Base-by-base conservation (phyloP, 2,888 invertebrate species). In the Drosophila monieri region DNA sequence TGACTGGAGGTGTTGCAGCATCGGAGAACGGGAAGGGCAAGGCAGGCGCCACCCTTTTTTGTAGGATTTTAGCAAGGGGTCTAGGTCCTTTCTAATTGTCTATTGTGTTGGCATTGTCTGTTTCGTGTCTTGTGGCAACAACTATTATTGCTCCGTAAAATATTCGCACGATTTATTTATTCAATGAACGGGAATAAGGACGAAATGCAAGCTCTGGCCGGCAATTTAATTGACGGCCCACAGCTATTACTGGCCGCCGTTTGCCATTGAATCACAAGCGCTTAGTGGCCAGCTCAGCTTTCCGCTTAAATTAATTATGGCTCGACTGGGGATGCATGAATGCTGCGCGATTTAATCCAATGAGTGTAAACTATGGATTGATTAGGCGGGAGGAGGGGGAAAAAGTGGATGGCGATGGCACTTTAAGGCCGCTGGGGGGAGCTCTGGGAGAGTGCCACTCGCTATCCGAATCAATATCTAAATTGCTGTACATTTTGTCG, bases 381-480 rank as follows among this genome's bases (percentile, higher is more conserved):
- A n/a, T 6, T 5, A 35, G 12, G 35, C 44, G 27, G 27, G 8
- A 6, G 8, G 27, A 8, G 35, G 23, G 27, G 35, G 15, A 46
- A 18, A 18, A 18, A 18, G 30, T n/a, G n/a, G n/a, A n/a, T n/a
- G n/a, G n/a, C n/a, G n/a, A 32, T 12, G 12, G 12, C 30, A 10
- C 32, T 32, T 32, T 32, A 32, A 32, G 10, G 10, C 2, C 12
- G 4, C 32, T 8, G 8, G 27, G 27, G 27, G 4, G 4, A 23
- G 21, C 4, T 23, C 21, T 4, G 21, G 21, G 3, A 21, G 0
- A 4, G 59, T 68, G 59, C 68, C 62, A 60, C 61, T 47, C 65
- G 77, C 77, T 77, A 77, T 77, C 77, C 74, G 77, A 77, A 79
- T 77, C 77, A 79, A 79, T 77, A 79, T 77, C 80, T 79, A 79